Evolutionary conservation across 2,113 vertebrate species (phyloP).

Genomic region (Oncorhynchus masou): DNA sequence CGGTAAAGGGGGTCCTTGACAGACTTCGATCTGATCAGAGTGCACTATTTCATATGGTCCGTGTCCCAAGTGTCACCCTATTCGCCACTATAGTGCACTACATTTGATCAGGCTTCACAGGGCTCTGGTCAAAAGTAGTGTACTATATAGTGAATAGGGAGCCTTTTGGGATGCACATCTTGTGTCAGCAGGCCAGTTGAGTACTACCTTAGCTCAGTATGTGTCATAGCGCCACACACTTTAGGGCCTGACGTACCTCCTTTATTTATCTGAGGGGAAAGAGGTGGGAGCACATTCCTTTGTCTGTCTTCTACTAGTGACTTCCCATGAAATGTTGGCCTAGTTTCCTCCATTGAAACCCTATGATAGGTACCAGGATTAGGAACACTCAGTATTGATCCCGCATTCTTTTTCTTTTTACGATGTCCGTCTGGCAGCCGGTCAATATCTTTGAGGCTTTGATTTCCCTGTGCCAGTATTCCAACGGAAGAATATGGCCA

Average conservation of each 20-base stretch:
- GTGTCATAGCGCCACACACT: not conserved
- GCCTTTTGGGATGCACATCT: too few relatives aligned
- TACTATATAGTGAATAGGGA: too few relatives aligned
- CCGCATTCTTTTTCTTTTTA: conserved; percentile 37
- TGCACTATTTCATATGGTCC: not conserved
- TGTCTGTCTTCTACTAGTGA: conserved; percentile 29
- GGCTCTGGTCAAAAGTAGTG: too few relatives aligned
- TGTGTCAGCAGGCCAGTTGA: not conserved
- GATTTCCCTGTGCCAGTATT: conserved; percentile 54
- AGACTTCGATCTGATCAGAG: not conserved
- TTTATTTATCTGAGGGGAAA: not conserved
- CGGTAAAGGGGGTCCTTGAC: not conserved
- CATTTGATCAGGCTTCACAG: too few relatives aligned
- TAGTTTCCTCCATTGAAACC: conserved; percentile 44
- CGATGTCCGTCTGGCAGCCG: conserved; percentile 43
- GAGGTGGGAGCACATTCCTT: conserved; percentile 2
- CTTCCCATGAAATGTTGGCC: conserved; percentile 26
- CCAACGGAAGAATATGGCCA: not conserved
- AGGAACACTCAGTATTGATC: conserved; percentile 60
- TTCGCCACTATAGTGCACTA: too few relatives aligned
- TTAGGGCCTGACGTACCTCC: not conserved
- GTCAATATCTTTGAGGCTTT: conserved; percentile 61
- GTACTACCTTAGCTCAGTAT: not conserved
- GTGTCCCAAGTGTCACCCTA: too few relatives aligned
- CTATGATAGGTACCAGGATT: conserved; percentile 60